Evolutionary conservation across 2,113 vertebrate species (phyloP), one percentile per base, ranked within the genome.

Genomic region (Pseudonaja textilis): DNA sequence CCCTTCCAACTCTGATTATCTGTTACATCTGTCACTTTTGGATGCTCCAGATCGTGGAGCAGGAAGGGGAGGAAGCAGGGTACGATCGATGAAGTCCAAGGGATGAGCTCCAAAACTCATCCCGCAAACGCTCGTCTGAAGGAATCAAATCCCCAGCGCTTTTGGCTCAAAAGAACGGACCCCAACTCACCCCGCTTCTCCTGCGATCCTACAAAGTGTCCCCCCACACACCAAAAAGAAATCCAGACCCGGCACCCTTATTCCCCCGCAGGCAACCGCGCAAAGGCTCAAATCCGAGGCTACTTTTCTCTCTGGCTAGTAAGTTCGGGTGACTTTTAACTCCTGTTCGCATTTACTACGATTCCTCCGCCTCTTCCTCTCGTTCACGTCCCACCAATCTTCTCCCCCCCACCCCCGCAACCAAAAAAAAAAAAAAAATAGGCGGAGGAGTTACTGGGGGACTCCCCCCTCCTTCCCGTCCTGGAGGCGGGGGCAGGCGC

Each of bases 401-500:
- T 3, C 25, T 20, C 6, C 2, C 26, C n/a, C 29, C n/a, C 5
- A 10, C 64, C 29, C n/a, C 14, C 26, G 12, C 29, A 5, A 0
- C 2, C 7, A 9, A 52, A 3, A 50, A 11, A 12, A 1, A 81
- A 81, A 11, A 25, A 87, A 86, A 4, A 86, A 25, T 10, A 87
- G 87, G 47, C 47, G 47, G 47, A 39, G 61, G 89, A 52, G 18
- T 10, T 18, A 29, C 0, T 22, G 7, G 59, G 59, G 2, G 26
- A 18, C 39, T 42, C 29, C 61, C 2, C 5, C 69, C 90, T 52
- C 42, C 56, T 57, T 61, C n/a, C 16, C 12, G 22, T 34, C 50
- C 91, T 94, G 94, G 94, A 93, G 93, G 88, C 92, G 94, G 57
- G 61, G 0, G 0, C 93, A 50, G 87, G 88, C 90, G 0, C 94